These are phyloP conservation scores for Pharmacophagus antenor DNA, from an alignment of 2,888 invertebrate species.

Conservation along the genomic window DNA sequence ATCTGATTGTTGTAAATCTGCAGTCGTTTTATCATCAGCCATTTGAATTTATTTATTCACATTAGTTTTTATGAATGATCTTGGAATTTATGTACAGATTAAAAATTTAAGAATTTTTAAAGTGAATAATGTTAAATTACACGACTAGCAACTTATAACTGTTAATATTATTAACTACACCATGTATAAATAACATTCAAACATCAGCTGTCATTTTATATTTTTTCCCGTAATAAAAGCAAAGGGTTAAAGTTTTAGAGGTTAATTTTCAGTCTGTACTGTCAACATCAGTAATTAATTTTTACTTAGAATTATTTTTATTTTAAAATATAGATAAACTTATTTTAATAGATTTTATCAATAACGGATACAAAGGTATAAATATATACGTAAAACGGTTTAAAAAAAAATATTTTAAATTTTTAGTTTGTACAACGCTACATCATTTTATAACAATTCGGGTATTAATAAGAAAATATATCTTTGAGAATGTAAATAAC, in stretches of 20 bases:
- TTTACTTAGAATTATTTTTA: no score
- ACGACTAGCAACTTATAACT: no score
- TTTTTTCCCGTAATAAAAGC: background rate
- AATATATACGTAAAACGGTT: no score
- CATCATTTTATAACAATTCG: no score
- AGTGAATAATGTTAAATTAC: no score
- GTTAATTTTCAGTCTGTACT: background rate
- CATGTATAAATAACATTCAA: background rate
- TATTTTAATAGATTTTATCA: no score
- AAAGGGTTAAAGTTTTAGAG: background rate
- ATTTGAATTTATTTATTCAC: conserved; percentile 39
- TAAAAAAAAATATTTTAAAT: no score
- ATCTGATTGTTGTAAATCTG: conserved; percentile 47
- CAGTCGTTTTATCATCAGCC: conserved; percentile 58
- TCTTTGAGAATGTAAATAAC: no score
- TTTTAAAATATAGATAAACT: no score
- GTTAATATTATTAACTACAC: background rate
- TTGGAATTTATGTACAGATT: background rate
- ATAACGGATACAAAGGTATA: no score
- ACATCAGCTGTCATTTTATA: background rate
- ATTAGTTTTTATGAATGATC: background rate
- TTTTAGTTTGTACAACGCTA: no score
- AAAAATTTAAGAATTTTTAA: background rate
- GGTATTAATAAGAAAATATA: no score
- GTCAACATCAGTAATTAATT: background rate